Evolutionary conservation across 2,113 vertebrate species (phyloP).

Genomic region (Zapornia atra): DNA sequence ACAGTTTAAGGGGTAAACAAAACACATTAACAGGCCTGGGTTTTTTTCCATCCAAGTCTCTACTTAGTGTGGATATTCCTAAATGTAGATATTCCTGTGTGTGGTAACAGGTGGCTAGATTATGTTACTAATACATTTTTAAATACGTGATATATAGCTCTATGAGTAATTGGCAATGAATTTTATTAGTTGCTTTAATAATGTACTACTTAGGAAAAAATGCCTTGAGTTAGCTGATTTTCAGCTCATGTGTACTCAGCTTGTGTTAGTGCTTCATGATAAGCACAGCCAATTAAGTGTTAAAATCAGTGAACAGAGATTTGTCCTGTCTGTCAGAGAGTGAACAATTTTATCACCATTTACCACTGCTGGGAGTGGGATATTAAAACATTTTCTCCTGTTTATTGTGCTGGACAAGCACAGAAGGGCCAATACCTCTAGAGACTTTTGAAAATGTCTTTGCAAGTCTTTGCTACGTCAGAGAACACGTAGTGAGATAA

Average conservation of each 20-base stretch:
- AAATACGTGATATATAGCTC: neutral
- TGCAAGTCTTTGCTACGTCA: neutral
- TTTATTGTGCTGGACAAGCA: neutral
- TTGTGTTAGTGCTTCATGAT: neutral
- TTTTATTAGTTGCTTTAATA: constrained; percentile 5
- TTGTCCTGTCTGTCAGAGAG: neutral
- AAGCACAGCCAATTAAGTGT: neutral
- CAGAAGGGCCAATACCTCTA: neutral
- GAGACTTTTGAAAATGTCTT: neutral
- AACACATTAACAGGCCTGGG: neutral
- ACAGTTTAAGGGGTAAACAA: neutral
- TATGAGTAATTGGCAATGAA: neutral
- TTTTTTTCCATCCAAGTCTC: neutral
- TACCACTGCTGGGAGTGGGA: neutral
- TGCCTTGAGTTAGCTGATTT: neutral
- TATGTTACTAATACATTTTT: neutral
- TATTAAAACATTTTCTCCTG: neutral
- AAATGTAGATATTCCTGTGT: neutral
- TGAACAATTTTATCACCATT: neutral
- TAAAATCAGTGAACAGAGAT: neutral
- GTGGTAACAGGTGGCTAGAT: neutral
- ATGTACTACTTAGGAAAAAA: neutral
- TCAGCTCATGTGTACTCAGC: neutral
- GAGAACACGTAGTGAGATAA: neutral
- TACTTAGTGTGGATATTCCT: neutral